Conservation (phyloP, 2,113 vertebrate species). For the Cavia aperea region DNA sequence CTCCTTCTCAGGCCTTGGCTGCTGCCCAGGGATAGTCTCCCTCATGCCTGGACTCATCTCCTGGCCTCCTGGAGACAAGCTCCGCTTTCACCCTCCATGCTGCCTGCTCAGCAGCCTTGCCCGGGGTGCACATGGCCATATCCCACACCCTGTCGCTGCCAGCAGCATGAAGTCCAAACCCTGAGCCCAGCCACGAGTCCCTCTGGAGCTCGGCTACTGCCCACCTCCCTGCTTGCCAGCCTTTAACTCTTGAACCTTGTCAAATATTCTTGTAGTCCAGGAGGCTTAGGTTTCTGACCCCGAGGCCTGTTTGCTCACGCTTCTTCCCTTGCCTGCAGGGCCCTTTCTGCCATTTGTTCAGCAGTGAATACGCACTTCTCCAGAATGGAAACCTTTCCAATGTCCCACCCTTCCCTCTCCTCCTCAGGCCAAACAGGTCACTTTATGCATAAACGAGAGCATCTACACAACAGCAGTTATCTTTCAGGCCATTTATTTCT, state of each 20-base stretch:
- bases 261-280: background rate
- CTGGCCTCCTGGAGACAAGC: background rate
- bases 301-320: background rate
- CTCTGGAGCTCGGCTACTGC: no score
- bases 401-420: background rate
- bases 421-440: background rate
- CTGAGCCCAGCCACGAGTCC: background rate
- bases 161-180: background rate
- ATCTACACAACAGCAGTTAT: background rate
- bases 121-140: background rate
- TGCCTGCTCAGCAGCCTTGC: background rate
- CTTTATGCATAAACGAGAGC: background rate
- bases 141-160: background rate
- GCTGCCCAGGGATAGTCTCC: background rate
- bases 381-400: background rate
- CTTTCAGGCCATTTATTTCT: conserved; percentile 8
- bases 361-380: background rate
- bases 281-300: background rate
- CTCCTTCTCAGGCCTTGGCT: background rate
- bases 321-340: background rate
- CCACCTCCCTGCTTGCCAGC: background rate
- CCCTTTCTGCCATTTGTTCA: background rate
- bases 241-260: background rate
- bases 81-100: background rate
- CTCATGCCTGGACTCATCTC: background rate